Evolutionary conservation across 23 tunicate species (phyloP).

Genomic region (Styela clava): DNA sequence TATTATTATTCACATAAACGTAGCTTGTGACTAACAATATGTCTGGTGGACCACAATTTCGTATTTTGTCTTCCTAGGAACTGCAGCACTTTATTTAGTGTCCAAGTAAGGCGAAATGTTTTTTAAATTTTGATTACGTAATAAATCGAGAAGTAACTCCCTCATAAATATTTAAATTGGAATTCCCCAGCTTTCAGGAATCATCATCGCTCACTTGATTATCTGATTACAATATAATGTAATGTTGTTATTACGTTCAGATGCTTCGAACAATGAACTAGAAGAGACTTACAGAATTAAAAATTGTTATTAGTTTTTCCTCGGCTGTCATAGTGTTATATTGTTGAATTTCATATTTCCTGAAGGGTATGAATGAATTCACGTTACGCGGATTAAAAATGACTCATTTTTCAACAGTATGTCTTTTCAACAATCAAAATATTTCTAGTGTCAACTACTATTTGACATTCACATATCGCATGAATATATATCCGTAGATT

Average conservation of each 20-base stretch:
- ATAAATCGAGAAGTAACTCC: not conserved
- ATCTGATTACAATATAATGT: not conserved
- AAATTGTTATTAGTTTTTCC: not conserved
- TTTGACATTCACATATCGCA: too few species aligned
- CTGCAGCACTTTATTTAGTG: too few species aligned
- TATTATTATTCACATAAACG: not conserved
- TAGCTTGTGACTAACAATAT: not conserved
- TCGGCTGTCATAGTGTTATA: not conserved
- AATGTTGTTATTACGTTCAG: not conserved
- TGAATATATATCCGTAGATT: too few species aligned
- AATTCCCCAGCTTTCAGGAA: too few species aligned
- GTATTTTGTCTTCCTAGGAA: not conserved
- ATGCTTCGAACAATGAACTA: not conserved
- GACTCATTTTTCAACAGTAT: too few species aligned
- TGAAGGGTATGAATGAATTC: too few species aligned
- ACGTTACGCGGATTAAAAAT: too few species aligned
- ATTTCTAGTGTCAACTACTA: too few species aligned
- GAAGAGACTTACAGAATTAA: not conserved
- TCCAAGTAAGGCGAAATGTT: too few species aligned
- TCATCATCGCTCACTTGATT: too few species aligned
- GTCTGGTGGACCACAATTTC: not conserved
- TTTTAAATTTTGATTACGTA: not conserved
- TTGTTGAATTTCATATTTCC: not conserved
- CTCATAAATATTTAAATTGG: not conserved
- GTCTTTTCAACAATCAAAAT: too few species aligned